Conservation (phyloP, 2,888 invertebrate genomes). For the Apamea monoglypha region DNA sequence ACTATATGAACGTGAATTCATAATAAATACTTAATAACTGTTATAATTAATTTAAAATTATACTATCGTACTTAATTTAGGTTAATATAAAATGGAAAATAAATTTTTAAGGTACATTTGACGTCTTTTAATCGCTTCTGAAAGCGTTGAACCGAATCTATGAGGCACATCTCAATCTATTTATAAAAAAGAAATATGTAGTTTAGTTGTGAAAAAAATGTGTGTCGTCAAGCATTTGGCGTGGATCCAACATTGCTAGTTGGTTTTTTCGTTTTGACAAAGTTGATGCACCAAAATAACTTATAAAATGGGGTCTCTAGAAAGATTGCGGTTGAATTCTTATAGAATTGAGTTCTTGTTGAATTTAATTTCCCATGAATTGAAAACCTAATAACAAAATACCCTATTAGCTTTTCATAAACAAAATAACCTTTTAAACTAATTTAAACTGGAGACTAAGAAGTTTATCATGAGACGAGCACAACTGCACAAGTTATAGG, state of each 20-base stretch:
- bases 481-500: neutral
- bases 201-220: slow-evolving; percentile 69
- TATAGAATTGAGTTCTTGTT: neutral
- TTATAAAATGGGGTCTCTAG: slow-evolving; percentile 18
- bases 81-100: slow-evolving; percentile 87
- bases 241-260: slow-evolving; percentile 61
- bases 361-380: neutral
- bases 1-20: slow-evolving; percentile 82
- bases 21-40: slow-evolving; percentile 88
- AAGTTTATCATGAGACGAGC: neutral
- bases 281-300: slow-evolving; percentile 42
- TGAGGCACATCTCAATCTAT: slow-evolving; percentile 34
- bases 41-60: slow-evolving; percentile 87
- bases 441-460: neutral
- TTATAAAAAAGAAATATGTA: slow-evolving; percentile 44
- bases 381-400: neutral
- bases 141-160: slow-evolving; percentile 75
- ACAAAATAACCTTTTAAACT: neutral
- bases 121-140: slow-evolving; percentile 65
- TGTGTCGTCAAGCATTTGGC: slow-evolving; percentile 74
- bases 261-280: slow-evolving; percentile 35
- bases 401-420: neutral
- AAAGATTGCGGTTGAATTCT: slow-evolving; percentile 4
- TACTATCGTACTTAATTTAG: slow-evolving; percentile 88
- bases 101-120: slow-evolving; percentile 85